Base-by-base conservation (phyloP, 2,797 vertebrate species). In the Hypotaenidia philippensis region DNA sequence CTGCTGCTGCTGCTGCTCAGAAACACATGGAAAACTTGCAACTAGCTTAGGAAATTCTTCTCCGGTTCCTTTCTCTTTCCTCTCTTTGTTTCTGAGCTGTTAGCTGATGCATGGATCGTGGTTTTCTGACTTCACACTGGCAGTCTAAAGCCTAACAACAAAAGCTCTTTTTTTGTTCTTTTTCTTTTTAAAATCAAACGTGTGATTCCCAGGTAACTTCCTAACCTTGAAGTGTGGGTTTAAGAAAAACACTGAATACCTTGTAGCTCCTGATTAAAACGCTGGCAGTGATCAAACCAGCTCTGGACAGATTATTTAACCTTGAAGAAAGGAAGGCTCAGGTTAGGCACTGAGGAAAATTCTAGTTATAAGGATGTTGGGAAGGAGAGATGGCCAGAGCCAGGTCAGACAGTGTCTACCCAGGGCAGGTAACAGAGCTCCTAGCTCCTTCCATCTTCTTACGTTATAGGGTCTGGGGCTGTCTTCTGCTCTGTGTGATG, bases 121-220 rank as follows among this genome's bases (percentile, higher is more conserved):
- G 64, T 87, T 85, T 81, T 38, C 75, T 61, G 50, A 32, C 44
- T 76, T 76, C 63, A 13, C 63, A 66, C 72, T 57, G 36, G 13
- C 74, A 57, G 75, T 65, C 16, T 18, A 16, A 69, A 87, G 49
- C 31, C 45, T 40, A 70, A 57, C 64, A 79, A 63, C 9, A 72
- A 45, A 65, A 82, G 79, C 20, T 19, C n/a, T 74, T 47, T 47
- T 47, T 47, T 47, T 22, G 20, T 47, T 47, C 45, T 47, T 78
- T 66, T 29, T 50, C 23, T 78, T 66, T 52, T 50, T 23, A 5
- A 72, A 89, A 75, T 32, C 16, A 65, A 87, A 87, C 4, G 8
- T 57, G 63, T 29, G 63, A 84, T 76, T 84, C 71, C 44, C 90
- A 85, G 79, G 78, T 84, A 93, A 79, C 59, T 53, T 18, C 31